Base-by-base conservation (phyloP, 2,888 invertebrate species). In the Augiades crinisus region DNA sequence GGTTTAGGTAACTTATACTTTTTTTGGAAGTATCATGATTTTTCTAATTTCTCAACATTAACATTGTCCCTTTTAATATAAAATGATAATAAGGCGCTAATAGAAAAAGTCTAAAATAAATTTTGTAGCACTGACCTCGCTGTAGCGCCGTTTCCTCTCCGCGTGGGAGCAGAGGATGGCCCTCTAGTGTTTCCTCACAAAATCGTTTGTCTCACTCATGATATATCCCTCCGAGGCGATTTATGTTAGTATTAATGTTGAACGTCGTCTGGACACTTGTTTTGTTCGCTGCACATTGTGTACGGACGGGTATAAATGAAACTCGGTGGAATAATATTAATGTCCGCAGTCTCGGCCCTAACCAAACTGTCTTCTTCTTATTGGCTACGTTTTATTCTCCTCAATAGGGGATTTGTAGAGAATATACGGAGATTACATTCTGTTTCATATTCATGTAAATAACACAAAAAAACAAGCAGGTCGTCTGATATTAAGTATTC, bases 151-250 rank as follows among this genome's bases (percentile, higher is more conserved):
- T 57, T 55, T 54, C 54, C 44, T 53, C 43, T 41, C 7, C 21
- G 46, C 37, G 58, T 60, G 51, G 58, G 52, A 34, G 47, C 38
- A 37, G 44, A 51, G 43, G 55, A 55, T 43, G 33, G 36, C n/a
- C 27, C 44, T 31, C 54, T 41, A 34, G 54, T 57, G 51, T 53
- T 54, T 50, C 50, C 21, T 47, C 47, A 27, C 50, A 14, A 37
- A 38, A 47, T 47, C 31, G 21, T 38, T 36, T 38, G 38, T 30
- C 21, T 38, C 38, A 38, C 14, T 1, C 14, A 43, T 36, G 46
- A 46, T 46, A 46, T 36, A 46, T 46, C 34, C 17, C 21, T 33
- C 17, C 12, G 33, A 17, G 27, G 24, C 36, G 36, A 46, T 46
- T 46, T 46, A 46, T 46, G 46, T 46, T 27, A 33, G 46, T 36